These are phyloP conservation scores for Troilus luridus DNA, from an alignment of 2,888 invertebrate species.

Conservation along the genomic window DNA sequence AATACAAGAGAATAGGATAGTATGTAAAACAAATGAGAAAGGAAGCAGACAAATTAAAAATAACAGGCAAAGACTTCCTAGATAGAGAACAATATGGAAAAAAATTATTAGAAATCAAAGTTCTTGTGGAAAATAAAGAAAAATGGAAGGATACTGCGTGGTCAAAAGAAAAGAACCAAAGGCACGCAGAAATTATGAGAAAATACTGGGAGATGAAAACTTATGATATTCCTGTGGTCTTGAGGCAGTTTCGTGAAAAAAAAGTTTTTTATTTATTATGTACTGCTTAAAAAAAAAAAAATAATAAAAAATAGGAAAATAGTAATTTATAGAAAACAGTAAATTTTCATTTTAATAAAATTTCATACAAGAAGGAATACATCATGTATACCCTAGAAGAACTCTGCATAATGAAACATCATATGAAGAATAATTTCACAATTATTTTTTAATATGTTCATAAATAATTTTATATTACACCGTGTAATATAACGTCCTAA, in stretches of 20 bases:
- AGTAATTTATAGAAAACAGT: slow-evolving; percentile 14
- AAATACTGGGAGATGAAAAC: no score
- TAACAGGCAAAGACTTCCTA: no score
- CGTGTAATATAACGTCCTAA: slow-evolving; percentile 5
- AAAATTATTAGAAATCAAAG: no score
- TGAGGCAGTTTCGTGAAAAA: neutral
- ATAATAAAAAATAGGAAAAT: neutral
- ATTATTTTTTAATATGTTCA: neutral
- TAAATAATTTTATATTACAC: slow-evolving; percentile 23
- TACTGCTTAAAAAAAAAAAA: neutral
- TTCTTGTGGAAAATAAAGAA: no score
- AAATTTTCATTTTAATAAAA: slow-evolving; percentile 18
- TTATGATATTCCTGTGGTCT: no score
- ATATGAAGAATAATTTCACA: neutral
- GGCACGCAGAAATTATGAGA: no score
- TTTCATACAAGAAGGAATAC: neutral
- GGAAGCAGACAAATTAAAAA: no score
- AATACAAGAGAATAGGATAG: no score
- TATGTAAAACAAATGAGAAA: no score
- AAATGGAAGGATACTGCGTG: no score
- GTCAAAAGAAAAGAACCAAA: no score
- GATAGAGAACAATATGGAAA: no score
- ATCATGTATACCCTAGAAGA: neutral
- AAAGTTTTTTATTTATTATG: neutral
- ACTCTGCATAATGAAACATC: neutral